Conservation (phyloP, 2,888 invertebrate genomes). For the Acleris literana region DNA sequence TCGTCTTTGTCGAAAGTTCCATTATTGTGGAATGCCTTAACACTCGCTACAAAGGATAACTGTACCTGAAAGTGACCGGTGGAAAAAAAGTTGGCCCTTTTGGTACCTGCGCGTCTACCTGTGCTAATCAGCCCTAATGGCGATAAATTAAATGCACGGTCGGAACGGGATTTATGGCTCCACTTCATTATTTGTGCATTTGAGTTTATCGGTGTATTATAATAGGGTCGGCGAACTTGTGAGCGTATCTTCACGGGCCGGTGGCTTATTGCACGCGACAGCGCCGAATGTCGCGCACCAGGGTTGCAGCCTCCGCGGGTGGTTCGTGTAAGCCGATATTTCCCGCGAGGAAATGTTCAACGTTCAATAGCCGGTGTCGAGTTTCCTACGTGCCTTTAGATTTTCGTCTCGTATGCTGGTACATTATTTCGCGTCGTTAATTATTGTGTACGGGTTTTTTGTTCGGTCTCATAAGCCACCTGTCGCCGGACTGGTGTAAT, state of each 20-base stretch:
- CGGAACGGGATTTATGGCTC: slow-evolving; percentile 62
- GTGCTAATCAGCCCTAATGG: slow-evolving; percentile 69
- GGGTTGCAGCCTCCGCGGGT: slow-evolving; percentile 57
- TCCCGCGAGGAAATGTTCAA: slow-evolving; percentile 80
- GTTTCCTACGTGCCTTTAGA: slow-evolving; percentile 76
- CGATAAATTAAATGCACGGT: slow-evolving; percentile 72
- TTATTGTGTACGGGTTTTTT: slow-evolving; percentile 76
- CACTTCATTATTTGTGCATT: slow-evolving; percentile 71
- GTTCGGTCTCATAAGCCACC: slow-evolving; percentile 73
- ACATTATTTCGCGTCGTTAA: slow-evolving; percentile 82
- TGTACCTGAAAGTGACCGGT: slow-evolving; percentile 70
- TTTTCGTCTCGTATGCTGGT: slow-evolving; percentile 79
- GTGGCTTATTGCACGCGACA: slow-evolving; percentile 23
- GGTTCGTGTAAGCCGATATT: slow-evolving; percentile 79
- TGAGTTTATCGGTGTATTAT: slow-evolving; percentile 33
- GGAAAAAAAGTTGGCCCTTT: slow-evolving; percentile 57
- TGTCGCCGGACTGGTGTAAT: slow-evolving; percentile 69
- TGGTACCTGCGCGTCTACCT: slow-evolving; percentile 57
- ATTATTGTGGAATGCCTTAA: slow-evolving; percentile 59
- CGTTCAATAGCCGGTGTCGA: slow-evolving; percentile 78
- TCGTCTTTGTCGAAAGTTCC: slow-evolving; percentile 46
- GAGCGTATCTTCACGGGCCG: background rate
- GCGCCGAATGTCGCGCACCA: slow-evolving; percentile 26
- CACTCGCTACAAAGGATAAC: slow-evolving; percentile 69
- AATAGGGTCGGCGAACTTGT: slow-evolving; percentile 21